Evolutionary conservation across 2,797 vertebrate genomes (phyloP), one percentile per base, ranked within the genome.

Genomic region (Lates japonicus): DNA sequence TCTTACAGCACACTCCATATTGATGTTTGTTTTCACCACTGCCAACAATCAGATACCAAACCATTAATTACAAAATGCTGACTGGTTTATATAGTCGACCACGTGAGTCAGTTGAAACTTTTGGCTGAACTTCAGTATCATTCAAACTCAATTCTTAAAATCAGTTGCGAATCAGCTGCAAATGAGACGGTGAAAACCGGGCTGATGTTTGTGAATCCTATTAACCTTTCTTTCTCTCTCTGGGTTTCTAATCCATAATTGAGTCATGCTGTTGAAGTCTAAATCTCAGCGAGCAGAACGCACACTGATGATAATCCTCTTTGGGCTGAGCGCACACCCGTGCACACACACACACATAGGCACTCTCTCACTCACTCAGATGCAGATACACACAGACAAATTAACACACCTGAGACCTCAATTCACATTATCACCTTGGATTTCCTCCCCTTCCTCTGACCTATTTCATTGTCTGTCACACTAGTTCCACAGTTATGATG

Each of bases 301-400:
- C 85, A 92, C 84, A 86, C 81, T 33, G 77, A 78, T 76, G 77
- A 80, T 95, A 95, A 95, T 95, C 94, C 93, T 93, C 93, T 95
- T 92, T 89, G 83, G 82, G 67, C 67, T 13, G n/a, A 78, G 71
- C 58, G 2, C 49, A 10, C 11, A 51, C 64, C 51, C 76, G 55
- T 17, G 69, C 59, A 63, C 73, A 31, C 59, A 58, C 68, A 69
- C 58, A 61, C 70, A 65, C 25, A 11, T 71, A 42, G 61, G 4
- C 16, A 3, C 19, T 42, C n/a, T 25, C 10, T 42, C 20, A 66
- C 55, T 75, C 16, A 3, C 16, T 44, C 22, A 25, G 25, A 25
- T 4, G 13, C n/a, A 52, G 11, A 52, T 20, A 3, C n/a, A 52
- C 22, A 33, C 11, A 60, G 12, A 61, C 52, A 78, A 74, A 81